Conservation (phyloP, 2,113 vertebrate genomes). For the Dendropsophus ebraccatus region DNA sequence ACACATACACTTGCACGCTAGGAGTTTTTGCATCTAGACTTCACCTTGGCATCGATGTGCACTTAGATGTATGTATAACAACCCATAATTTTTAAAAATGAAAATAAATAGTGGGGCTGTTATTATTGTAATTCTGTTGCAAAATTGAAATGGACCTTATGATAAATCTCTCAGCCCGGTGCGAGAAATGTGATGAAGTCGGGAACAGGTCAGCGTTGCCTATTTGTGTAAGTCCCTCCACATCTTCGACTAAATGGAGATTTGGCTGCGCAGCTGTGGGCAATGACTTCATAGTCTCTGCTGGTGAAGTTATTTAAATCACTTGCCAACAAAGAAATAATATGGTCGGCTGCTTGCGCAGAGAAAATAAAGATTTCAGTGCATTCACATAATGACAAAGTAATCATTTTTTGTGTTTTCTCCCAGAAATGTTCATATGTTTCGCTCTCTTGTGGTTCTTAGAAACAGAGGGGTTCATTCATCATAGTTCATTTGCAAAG, state of each 20-base stretch:
- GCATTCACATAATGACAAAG: conserved; percentile 44
- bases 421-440: conserved; percentile 36
- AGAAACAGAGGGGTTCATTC: conserved; percentile 14
- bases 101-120: conserved; percentile 44
- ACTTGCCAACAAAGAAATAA: conserved; percentile 41
- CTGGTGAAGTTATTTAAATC: conserved; percentile 44
- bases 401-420: conserved; percentile 54
- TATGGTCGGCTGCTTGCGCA: conserved; percentile 24
- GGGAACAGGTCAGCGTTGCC: conserved; percentile 30
- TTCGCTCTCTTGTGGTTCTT: conserved; percentile 21
- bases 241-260: conserved; percentile 28
- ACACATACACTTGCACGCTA: neutral
- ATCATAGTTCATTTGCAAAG: conserved; percentile 21
- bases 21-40: conserved; percentile 1
- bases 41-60: conserved; percentile 25
- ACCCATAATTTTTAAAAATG: conserved; percentile 42
- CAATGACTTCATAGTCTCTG: conserved; percentile 51
- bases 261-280: conserved; percentile 52
- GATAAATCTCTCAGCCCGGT: conserved; percentile 48
- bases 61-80: conserved; percentile 32
- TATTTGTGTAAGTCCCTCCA: conserved; percentile 42
- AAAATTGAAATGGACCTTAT: conserved; percentile 42
- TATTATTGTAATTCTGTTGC: conserved; percentile 41
- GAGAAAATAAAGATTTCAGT: conserved; percentile 43
- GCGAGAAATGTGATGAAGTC: conserved; percentile 22